Percentiles rank a stretch among this genome's conserved stretches.
Conservation (phyloP, 2,113 vertebrate species). For the Gobius niger region DNA sequence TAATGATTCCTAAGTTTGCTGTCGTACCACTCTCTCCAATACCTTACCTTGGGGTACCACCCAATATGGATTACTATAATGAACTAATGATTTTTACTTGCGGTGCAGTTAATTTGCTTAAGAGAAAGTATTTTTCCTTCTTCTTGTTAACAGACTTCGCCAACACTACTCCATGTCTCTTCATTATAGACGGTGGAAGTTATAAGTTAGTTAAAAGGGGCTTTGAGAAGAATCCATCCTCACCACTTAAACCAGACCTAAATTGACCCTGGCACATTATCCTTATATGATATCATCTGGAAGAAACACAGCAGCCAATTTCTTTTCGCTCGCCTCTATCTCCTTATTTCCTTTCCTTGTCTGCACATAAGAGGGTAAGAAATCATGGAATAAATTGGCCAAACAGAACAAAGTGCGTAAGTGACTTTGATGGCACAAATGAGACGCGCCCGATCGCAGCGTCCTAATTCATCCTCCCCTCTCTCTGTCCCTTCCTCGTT, state of each 20-base stretch:
- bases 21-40: no score
- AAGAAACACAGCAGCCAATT: conserved; percentile 37
- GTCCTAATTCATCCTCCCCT: conserved; percentile 64
- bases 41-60: no score
- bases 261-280: conserved; percentile 44
- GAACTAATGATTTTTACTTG: no score
- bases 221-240: conserved; percentile 15
- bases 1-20: no score
- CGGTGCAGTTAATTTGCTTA: background rate
- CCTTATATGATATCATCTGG: conserved; percentile 41
- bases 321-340: conserved; percentile 21
- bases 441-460: conserved; percentile 46
- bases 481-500: conserved; percentile 53
- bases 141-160: conserved; percentile 4
- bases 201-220: conserved; percentile 44
- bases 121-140: background rate
- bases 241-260: conserved; percentile 9
- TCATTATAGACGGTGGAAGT: conserved; percentile 26
- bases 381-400: conserved; percentile 59
- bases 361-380: conserved; percentile 35
- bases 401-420: conserved; percentile 52
- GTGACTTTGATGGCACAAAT: conserved; percentile 62
- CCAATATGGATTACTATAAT: no score
- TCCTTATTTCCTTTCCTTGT: conserved; percentile 4
- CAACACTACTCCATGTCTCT: conserved; percentile 12